Conservation (phyloP, 2,113 vertebrate species). For the Clarias magur region DNA sequence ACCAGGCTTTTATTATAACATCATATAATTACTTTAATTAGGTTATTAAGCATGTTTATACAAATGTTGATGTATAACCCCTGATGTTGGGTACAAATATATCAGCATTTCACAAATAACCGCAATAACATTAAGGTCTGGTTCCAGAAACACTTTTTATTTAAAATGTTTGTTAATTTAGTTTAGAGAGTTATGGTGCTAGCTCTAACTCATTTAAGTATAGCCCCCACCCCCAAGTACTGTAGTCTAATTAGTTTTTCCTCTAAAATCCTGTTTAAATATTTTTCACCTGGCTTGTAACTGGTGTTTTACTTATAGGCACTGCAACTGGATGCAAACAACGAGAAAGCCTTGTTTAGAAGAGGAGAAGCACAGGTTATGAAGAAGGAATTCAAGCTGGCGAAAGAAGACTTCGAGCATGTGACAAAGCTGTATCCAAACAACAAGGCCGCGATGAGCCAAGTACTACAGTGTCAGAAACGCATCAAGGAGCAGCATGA, state of each 20-base stretch:
- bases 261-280: neutral
- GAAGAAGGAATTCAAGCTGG: conserved; percentile 90
- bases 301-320: conserved; percentile 70
- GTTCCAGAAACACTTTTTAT: neutral
- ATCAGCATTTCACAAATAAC: neutral
- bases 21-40: too few relatives aligned
- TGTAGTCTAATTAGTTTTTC: neutral
- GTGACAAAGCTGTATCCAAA: conserved; percentile 89
- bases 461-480: conserved; percentile 86
- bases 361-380: conserved; percentile 85
- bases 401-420: conserved; percentile 86
- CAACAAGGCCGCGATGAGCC: conserved; percentile 91
- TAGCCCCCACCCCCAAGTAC: neutral
- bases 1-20: too few relatives aligned
- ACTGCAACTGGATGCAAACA: conserved; percentile 82
- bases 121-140: neutral
- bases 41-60: too few relatives aligned
- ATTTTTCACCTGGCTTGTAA: neutral
- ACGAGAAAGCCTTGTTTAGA: conserved; percentile 94
- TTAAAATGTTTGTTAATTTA: neutral
- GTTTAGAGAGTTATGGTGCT: neutral
- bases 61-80: too few relatives aligned
- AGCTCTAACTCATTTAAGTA: neutral
- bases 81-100: too few relatives aligned
- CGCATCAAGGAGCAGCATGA: conserved; percentile 89